phyloP scores from a whole-genome alignment of 1,140 invertebrate genomes.

The Rhyzopertha dominica region DNA sequence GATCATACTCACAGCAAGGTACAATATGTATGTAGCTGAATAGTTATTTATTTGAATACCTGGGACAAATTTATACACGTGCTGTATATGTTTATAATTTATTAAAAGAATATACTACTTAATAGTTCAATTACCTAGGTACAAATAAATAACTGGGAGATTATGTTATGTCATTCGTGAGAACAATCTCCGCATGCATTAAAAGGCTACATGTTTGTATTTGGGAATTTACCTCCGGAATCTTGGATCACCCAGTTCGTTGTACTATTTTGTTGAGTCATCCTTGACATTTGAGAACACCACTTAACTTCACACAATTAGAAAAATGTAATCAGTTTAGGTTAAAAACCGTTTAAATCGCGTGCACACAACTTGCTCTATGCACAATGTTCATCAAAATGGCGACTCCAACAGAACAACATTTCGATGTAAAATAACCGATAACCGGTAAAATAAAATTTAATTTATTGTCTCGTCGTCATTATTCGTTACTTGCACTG shows the following conservation, averaged over 20 bases:
- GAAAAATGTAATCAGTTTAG: too few relatives aligned
- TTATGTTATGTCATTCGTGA: too few relatives aligned
- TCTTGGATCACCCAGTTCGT: conserved; percentile 63
- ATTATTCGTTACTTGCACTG: conserved; percentile 13
- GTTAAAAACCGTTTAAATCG: conserved; percentile 21
- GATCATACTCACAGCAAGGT: too few relatives aligned
- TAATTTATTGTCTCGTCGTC: conserved; percentile 18
- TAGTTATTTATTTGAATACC: too few relatives aligned
- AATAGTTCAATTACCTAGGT: too few relatives aligned
- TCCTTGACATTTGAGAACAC: conserved; percentile 30
- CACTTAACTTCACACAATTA: conserved; percentile 11
- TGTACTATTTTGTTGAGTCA: conserved; percentile 58
- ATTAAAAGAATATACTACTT: too few relatives aligned
- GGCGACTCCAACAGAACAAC: conserved; percentile 51
- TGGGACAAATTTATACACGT: too few relatives aligned
- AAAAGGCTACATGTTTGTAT: too few relatives aligned
- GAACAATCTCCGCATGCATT: too few relatives aligned
- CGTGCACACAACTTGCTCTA: conserved; percentile 19
- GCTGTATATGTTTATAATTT: too few relatives aligned
- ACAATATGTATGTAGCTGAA: too few relatives aligned
- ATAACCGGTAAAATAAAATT: conserved; percentile 23
- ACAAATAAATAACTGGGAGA: too few relatives aligned
- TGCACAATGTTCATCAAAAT: conserved; percentile 46
- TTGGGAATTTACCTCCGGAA: conserved; percentile 55
- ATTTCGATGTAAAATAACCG: conserved; percentile 39